phyloP scores from a whole-genome alignment of 2,888 invertebrate species.

The Scaptomyza tumidula region DNA sequence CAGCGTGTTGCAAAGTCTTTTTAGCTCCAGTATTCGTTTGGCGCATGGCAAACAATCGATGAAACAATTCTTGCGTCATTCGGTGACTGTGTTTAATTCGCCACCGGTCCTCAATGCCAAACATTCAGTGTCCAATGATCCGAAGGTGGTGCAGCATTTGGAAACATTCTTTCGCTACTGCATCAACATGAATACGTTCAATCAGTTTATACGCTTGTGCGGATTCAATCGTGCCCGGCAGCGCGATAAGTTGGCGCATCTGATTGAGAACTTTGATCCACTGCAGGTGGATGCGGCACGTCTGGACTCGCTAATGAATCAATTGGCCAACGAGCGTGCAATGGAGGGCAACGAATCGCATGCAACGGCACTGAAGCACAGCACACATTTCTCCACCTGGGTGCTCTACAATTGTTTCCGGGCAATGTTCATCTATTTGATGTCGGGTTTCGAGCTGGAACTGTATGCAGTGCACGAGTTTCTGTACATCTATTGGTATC shows the following conservation, averaged over 20 bases:
- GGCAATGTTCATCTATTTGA: conserved; percentile 96
- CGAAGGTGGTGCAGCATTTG: conserved; percentile 91
- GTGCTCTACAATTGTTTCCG: conserved; percentile 96
- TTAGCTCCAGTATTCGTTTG: conserved; percentile 85
- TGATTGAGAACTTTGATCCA: conserved; percentile 93
- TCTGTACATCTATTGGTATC: conserved; percentile 97
- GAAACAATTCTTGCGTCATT: conserved; percentile 93
- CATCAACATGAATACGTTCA: conserved; percentile 90
- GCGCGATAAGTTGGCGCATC: conserved; percentile 94
- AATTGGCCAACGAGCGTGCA: conserved; percentile 87
- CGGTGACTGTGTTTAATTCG: conserved; percentile 93
- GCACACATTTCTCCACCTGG: conserved; percentile 89
- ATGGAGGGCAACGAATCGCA: conserved; percentile 90
- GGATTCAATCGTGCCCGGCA: conserved; percentile 98
- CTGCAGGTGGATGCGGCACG: conserved; percentile 95
- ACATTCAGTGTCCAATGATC: conserved; percentile 86
- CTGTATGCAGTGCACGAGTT: conserved; percentile 98
- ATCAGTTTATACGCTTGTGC: conserved; percentile 93
- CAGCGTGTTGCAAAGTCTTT: conserved; percentile 93
- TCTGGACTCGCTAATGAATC: conserved; percentile 93
- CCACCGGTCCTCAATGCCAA: conserved; percentile 94
- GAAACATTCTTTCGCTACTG: conserved; percentile 95
- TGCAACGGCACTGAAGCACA: conserved; percentile 88
- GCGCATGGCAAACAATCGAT: conserved; percentile 85
- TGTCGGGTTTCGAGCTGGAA: conserved; percentile 97